These are phyloP conservation scores for Trisateles emortualis DNA, from an alignment of 2,888 invertebrate genomes.

Conservation along the genomic window DNA sequence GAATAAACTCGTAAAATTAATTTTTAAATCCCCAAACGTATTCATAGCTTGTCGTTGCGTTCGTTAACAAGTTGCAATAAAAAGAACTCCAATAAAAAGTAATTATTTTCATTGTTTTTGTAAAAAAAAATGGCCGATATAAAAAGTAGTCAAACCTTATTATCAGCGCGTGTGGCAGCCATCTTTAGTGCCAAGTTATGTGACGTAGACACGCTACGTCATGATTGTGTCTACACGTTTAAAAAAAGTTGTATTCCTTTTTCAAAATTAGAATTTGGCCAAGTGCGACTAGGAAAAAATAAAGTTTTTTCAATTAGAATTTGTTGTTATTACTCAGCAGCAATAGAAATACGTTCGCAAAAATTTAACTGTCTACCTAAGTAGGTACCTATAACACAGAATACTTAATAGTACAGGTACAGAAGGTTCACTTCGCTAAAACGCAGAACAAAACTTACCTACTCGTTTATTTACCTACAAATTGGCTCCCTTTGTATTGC, in stretches of 20 bases:
- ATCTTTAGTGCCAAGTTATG: slow-evolving; percentile 46
- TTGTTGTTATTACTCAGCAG: no score
- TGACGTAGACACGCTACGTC: slow-evolving; percentile 45
- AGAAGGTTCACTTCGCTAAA: no score
- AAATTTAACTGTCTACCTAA: no score
- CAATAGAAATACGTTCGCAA: no score
- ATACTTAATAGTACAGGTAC: no score
- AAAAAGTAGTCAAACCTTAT: slow-evolving; percentile 34
- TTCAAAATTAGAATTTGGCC: no score
- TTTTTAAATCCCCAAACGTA: slow-evolving; percentile 1
- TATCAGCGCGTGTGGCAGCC: slow-evolving; percentile 44
- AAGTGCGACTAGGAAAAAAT: no score
- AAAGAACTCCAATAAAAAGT: slow-evolving; percentile 25
- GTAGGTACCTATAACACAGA: no score
- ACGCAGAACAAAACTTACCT: no score
- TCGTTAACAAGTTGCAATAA: slow-evolving; percentile 38
- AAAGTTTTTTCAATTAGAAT: no score
- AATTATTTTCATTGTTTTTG: slow-evolving; percentile 36
- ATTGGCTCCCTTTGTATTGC: no score
- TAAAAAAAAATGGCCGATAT: slow-evolving; percentile 19
- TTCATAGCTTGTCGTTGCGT: slow-evolving; percentile 34
- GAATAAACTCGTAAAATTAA: slow-evolving; percentile 10
- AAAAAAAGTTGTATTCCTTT: background rate
- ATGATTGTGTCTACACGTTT: slow-evolving; percentile 1
- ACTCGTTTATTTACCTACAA: no score